Percentiles rank a stretch among this genome's conserved stretches.
These are phyloP conservation scores for Apeira syringaria DNA, from an alignment of 2,888 invertebrate genomes.

Conservation along the genomic window DNA sequence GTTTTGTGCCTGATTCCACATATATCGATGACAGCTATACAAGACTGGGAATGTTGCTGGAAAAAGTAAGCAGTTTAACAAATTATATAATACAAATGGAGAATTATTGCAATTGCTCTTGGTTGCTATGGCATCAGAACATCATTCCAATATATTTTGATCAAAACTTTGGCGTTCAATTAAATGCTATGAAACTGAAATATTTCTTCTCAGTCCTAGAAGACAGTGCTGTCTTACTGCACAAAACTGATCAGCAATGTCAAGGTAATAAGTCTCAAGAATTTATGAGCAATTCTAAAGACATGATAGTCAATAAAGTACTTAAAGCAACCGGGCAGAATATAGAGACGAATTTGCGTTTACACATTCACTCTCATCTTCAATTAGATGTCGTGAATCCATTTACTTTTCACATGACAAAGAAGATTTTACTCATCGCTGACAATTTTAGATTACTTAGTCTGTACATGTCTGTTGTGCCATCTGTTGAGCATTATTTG, in stretches of 20 bases:
- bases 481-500: constrained; percentile 93
- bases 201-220: constrained; percentile 73
- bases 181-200: constrained; percentile 85
- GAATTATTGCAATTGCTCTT: constrained; percentile 88
- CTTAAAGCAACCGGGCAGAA: constrained; percentile 90
- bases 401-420: constrained; percentile 87
- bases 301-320: constrained; percentile 81
- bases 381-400: constrained; percentile 90
- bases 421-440: constrained; percentile 84
- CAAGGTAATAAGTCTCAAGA: constrained; percentile 50
- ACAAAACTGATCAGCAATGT: constrained; percentile 60
- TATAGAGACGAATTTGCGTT: constrained; percentile 95
- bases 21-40: constrained; percentile 85
- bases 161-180: constrained; percentile 86
- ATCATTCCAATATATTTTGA: constrained; percentile 90
- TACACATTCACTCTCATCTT: constrained; percentile 96
- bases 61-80: constrained; percentile 86
- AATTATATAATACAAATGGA: constrained; percentile 84
- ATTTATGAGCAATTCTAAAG: constrained; percentile 59
- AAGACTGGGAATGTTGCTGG: constrained; percentile 84
- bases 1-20: constrained; percentile 85
- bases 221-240: constrained; percentile 64
- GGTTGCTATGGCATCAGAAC: constrained; percentile 92
- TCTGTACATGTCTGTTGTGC: constrained; percentile 85
- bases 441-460: constrained; percentile 82